A percentile compares a stretch with the other conserved stretches of the same genome.
phyloP scores from a whole-genome alignment of 2,797 vertebrate species.

The Harpagifer antarcticus region DNA sequence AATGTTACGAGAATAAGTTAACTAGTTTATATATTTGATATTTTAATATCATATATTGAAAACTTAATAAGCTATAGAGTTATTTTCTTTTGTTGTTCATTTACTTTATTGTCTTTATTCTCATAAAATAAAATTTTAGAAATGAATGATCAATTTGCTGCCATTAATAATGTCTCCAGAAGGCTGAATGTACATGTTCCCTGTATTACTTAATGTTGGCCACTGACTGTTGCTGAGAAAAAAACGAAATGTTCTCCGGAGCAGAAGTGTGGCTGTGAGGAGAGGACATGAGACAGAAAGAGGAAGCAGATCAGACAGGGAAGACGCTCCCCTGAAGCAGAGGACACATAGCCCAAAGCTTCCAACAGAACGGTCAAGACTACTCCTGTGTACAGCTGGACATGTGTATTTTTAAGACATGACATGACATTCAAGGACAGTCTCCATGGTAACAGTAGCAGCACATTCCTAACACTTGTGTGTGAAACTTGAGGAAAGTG shows the following conservation, averaged over 20 bases:
- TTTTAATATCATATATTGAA: background rate
- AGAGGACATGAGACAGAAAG: background rate
- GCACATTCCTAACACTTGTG: conserved; percentile 41
- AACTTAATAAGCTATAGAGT: background rate
- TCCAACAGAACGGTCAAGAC: conserved; percentile 40
- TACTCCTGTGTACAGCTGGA: conserved; percentile 21
- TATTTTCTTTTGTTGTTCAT: background rate
- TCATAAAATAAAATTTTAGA: background rate
- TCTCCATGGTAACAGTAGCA: conserved; percentile 71
- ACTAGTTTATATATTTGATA: no score
- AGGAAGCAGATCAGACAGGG: conserved; percentile 25
- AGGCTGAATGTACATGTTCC: background rate
- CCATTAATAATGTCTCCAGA: background rate
- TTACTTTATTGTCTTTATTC: background rate
- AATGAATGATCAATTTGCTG: background rate
- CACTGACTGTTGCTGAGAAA: background rate
- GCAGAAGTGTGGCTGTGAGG: conserved; percentile 1
- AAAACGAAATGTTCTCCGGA: background rate
- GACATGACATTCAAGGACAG: conserved; percentile 61
- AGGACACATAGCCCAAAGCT: conserved; percentile 34
- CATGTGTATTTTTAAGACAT: conserved; percentile 37
- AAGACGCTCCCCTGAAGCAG: conserved; percentile 34
- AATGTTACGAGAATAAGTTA: no score
- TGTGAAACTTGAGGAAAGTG: conserved; percentile 49
- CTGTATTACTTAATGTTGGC: background rate